Base-by-base conservation (phyloP, 2,888 invertebrate species). In the Druceiella hillmani region DNA sequence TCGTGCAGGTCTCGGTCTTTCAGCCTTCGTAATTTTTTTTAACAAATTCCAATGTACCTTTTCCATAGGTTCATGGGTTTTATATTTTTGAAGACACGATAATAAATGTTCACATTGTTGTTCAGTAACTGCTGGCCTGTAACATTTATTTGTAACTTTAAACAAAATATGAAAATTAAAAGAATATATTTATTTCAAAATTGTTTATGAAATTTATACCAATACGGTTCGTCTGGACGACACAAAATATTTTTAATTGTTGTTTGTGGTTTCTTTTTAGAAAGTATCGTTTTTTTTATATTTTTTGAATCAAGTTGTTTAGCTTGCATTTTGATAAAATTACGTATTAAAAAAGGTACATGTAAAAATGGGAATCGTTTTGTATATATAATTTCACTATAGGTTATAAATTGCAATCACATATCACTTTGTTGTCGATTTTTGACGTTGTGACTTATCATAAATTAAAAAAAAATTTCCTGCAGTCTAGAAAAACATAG, bases 261-360 rank as follows among this genome's bases (percentile, higher is more conserved):
- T 57, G 64, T 68, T 51, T 66, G 66, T 7, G 70, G 44, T 55
- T 69, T 67, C n/a, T 62, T 61, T 50, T 66, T 70, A 36, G 51
- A 61, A 2, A 64, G 55, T 11, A 53, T 49, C 28, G 45, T 52
- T 52, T 64, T 66, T 44, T 62, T 66, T 38, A 55, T 61, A 46
- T 52, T 56, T 36, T 64, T 51, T 17, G 58, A 61, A 28, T 53
- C 45, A n/a, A n/a, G n/a, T n/a, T n/a, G n/a, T n/a, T n/a, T n/a
- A 17, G 63, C 65, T 50, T 59, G 58, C 58, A 61, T 62, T 22
- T 20, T 44, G 22, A 33, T 27, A 44, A n/a, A n/a, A n/a, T n/a
- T n/a, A n/a, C n/a, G n/a, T n/a, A n/a, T n/a, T n/a, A n/a, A n/a
- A n/a, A n/a, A n/a, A n/a, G n/a, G n/a, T n/a, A n/a, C n/a, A n/a